These are phyloP conservation scores for Tenebrosternarchus preto DNA, from an alignment of 2,113 vertebrate species.

Conservation along the genomic window DNA sequence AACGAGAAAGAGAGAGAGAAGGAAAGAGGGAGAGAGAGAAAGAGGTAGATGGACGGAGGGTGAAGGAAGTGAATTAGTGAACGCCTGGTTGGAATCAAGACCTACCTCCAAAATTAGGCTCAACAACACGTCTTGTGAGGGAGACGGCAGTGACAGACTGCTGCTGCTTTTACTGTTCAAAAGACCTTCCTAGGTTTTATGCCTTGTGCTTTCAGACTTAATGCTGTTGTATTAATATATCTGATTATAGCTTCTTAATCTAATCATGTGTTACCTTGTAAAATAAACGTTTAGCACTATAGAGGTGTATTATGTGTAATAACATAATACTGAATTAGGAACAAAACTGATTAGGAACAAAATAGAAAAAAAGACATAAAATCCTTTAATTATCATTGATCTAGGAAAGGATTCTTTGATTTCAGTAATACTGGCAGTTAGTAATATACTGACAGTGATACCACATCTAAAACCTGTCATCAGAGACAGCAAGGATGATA, in stretches of 20 bases:
- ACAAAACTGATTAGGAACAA: neutral
- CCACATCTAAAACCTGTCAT: conserved; percentile 41
- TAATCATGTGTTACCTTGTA: neutral
- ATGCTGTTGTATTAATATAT: neutral
- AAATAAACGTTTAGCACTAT: neutral
- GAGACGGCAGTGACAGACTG: neutral
- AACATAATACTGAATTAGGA: neutral
- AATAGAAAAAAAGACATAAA: neutral
- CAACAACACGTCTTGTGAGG: neutral
- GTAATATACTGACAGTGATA: conserved; percentile 29
- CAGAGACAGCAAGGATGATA: conserved; percentile 47
- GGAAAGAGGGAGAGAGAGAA: neutral
- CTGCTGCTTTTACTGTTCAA: neutral
- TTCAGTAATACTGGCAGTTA: conserved; percentile 18
- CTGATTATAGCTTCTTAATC: neutral
- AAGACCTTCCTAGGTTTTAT: neutral
- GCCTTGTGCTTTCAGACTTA: neutral
- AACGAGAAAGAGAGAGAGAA: neutral
- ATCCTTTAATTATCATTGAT: neutral
- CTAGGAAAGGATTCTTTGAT: conserved; percentile 12
- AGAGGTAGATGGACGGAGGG: conserved; percentile 19
- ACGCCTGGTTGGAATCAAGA: conserved; percentile 5
- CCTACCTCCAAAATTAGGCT: neutral
- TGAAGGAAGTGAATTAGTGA: neutral
- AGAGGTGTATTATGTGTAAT: neutral